phyloP scores from a whole-genome alignment of 2,888 invertebrate species.

The Drosophila formosana region DNA sequence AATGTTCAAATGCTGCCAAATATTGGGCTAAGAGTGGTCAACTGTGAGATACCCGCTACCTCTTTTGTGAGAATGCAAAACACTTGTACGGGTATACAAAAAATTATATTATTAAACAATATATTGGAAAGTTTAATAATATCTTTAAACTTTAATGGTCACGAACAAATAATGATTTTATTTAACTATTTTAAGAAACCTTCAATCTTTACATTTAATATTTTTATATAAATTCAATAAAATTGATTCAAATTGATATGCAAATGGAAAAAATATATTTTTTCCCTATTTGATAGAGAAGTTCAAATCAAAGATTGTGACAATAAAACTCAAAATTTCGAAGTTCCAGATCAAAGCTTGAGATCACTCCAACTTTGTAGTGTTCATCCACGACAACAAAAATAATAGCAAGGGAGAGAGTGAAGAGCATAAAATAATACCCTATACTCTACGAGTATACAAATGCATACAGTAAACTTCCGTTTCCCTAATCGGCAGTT shows the following conservation, averaged over 20 bases:
- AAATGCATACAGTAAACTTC: conserved; percentile 58
- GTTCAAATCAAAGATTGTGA: conserved; percentile 11
- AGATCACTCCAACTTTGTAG: conserved; percentile 25
- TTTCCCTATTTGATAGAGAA: neutral
- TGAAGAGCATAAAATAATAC: conserved; percentile 16
- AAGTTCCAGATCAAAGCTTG: conserved; percentile 37
- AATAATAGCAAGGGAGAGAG: neutral
- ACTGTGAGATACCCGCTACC: too few species aligned
- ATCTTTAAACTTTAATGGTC: too few species aligned
- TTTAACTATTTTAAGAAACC: too few species aligned
- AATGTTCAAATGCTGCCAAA: too few species aligned
- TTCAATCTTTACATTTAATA: neutral
- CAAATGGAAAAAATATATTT: neutral
- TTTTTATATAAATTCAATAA: neutral
- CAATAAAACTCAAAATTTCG: neutral
- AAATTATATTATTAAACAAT: too few species aligned
- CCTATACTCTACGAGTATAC: conserved; percentile 2
- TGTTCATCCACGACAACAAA: conserved; percentile 14
- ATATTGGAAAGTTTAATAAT: too few species aligned
- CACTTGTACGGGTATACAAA: too few species aligned
- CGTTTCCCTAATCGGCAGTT: conserved; percentile 51
- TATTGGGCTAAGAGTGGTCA: too few species aligned
- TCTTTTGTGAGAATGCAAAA: too few species aligned
- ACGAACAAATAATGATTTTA: too few species aligned
- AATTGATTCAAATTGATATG: too few species aligned